These are phyloP conservation scores for Elegia similella DNA, from an alignment of 2,888 invertebrate genomes.

Conservation along the genomic window DNA sequence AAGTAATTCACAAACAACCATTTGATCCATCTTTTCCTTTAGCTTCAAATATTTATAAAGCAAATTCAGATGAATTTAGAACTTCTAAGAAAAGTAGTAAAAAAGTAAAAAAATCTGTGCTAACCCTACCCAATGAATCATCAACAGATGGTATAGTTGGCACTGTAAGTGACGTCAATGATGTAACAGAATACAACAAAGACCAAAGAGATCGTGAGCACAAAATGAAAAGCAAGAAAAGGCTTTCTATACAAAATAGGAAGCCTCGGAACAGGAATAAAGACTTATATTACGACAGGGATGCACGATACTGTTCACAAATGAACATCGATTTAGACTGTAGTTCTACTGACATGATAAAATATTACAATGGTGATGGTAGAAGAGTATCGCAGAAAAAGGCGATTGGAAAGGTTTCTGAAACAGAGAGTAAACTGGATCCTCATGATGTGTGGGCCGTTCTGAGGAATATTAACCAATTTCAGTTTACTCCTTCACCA, in stretches of 20 bases:
- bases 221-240: slow-evolving; percentile 46
- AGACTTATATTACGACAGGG: slow-evolving; percentile 49
- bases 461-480: slow-evolving; percentile 60
- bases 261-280: slow-evolving; percentile 34
- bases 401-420: background rate
- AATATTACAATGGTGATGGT: slow-evolving; percentile 44
- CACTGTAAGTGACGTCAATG: slow-evolving; percentile 69
- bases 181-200: slow-evolving; percentile 53
- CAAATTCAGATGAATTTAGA: slow-evolving; percentile 66
- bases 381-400: slow-evolving; percentile 29
- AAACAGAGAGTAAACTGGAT: slow-evolving; percentile 34
- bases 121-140: slow-evolving; percentile 59
- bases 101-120: slow-evolving; percentile 62
- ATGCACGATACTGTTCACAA: slow-evolving; percentile 51
- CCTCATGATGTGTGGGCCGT: slow-evolving; percentile 65
- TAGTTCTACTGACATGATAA: slow-evolving; percentile 54
- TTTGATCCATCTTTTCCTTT: slow-evolving; percentile 53
- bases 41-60: slow-evolving; percentile 59
- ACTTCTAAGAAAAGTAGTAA: slow-evolving; percentile 39
- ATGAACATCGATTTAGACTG: slow-evolving; percentile 51
- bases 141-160: slow-evolving; percentile 46
- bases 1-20: slow-evolving; percentile 44
- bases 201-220: slow-evolving; percentile 32
- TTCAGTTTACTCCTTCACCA: slow-evolving; percentile 60
- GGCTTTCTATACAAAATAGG: slow-evolving; percentile 34